Evolutionary conservation across 2,113 vertebrate species (phyloP).

Genomic region (Pimephales promelas): DNA sequence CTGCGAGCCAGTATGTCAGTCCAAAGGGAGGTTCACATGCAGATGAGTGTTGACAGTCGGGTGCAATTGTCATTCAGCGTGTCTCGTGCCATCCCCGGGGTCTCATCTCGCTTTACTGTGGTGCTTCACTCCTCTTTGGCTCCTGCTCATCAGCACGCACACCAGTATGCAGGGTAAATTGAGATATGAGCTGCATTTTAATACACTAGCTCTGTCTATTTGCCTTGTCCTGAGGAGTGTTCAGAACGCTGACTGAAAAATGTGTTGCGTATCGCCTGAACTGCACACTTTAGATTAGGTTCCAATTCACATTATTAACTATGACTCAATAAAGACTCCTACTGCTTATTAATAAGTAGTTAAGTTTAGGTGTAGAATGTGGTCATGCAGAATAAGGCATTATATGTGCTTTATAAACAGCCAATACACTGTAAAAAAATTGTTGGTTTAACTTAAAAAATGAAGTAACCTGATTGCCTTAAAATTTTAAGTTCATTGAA

Average conservation of each 20-base stretch:
- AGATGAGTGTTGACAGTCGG: conserved; percentile 73
- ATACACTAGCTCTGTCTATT: conserved; percentile 51
- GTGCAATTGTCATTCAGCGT: conserved; percentile 70
- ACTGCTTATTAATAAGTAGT: no score
- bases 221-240: conserved; percentile 15
- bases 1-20: conserved; percentile 60
- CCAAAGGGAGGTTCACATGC: conserved; percentile 64
- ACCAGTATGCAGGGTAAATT: conserved; percentile 57
- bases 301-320: no score
- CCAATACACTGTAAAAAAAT: no score
- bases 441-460: no score
- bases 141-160: conserved; percentile 61
- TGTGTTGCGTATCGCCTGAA: not conserved
- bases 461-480: no score
- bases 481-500: no score
- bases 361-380: no score
- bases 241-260: not conserved
- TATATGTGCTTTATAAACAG: no score
- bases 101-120: conserved; percentile 59
- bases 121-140: conserved; percentile 53
- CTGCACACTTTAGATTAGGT: not conserved
- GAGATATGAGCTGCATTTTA: conserved; percentile 55
- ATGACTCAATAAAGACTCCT: no score
- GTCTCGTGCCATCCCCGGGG: conserved; percentile 58
- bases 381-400: no score